These are phyloP conservation scores for Hypsopygia costalis DNA, from an alignment of 2,888 invertebrate species.

Conservation along the genomic window DNA sequence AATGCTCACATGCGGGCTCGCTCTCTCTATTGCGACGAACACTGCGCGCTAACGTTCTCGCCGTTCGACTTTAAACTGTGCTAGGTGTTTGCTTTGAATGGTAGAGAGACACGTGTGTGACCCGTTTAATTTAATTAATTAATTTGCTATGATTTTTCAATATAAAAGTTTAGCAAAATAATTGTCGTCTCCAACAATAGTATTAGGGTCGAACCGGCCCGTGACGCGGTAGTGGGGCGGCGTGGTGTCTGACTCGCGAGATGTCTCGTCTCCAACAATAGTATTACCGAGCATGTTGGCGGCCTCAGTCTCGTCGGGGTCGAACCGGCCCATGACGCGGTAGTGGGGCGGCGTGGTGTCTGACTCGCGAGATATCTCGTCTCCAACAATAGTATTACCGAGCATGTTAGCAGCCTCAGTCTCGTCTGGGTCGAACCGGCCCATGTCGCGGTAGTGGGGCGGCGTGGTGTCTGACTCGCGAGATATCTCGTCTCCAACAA, in stretches of 20 bases:
- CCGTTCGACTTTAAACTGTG: too few species aligned
- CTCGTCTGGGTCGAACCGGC: conserved; percentile 94
- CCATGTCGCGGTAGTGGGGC: conserved; percentile 89
- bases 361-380: conserved; percentile 89
- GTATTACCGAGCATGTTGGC: too few species aligned
- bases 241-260: conserved; percentile 92
- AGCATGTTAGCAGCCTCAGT: too few species aligned
- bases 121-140: too few species aligned
- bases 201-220: conserved; percentile 90
- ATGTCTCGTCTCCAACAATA: conserved; percentile 66
- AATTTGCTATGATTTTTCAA: too few species aligned
- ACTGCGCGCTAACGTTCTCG: too few species aligned
- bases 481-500: conserved; percentile 75
- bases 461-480: conserved; percentile 93
- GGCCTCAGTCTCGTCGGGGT: too few species aligned
- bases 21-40: too few species aligned
- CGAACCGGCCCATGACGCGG: conserved; percentile 90
- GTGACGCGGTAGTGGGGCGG: conserved; percentile 91
- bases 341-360: conserved; percentile 92
- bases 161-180: too few species aligned
- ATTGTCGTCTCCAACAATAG: background rate
- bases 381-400: conserved; percentile 69
- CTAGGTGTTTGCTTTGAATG: too few species aligned
- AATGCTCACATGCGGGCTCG: too few species aligned
- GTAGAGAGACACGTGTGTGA: too few species aligned